These are phyloP conservation scores for Glossosoma conforme DNA, from an alignment of 1,140 invertebrate species.

Conservation along the genomic window DNA sequence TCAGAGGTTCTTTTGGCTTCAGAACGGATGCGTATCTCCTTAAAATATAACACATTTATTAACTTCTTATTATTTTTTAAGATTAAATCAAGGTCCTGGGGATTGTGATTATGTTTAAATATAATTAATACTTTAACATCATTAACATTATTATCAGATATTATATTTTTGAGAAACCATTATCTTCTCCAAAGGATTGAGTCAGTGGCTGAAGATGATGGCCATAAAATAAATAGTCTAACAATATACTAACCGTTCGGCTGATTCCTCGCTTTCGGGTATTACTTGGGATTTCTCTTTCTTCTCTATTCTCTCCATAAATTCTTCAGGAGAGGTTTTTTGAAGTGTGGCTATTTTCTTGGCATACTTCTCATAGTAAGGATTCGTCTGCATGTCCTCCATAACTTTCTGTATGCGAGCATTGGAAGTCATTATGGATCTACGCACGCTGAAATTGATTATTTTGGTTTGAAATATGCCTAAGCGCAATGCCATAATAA, in stretches of 20 bases:
- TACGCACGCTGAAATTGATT: slow-evolving; percentile 3
- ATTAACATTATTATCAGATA: no score
- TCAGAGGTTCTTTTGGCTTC: slow-evolving; percentile 48
- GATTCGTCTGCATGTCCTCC: slow-evolving; percentile 67
- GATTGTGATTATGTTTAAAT: not conserved
- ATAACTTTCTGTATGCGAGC: slow-evolving; percentile 52
- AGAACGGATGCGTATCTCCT: slow-evolving; percentile 52
- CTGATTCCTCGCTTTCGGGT: slow-evolving; percentile 7
- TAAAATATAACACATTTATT: slow-evolving; percentile 24
- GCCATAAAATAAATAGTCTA: slow-evolving; percentile 1
- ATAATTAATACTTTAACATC: no score
- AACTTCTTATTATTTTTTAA: not conserved
- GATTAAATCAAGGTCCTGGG: not conserved
- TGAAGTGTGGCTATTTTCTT: slow-evolving; percentile 70
- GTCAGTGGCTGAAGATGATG: no score
- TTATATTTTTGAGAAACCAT: no score
- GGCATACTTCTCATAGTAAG: slow-evolving; percentile 79
- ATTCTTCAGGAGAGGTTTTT: slow-evolving; percentile 69
- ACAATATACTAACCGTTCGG: slow-evolving; percentile 10
- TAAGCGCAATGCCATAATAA: slow-evolving; percentile 24
- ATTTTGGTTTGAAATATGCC: not conserved
- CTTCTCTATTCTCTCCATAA: slow-evolving; percentile 60
- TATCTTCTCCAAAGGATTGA: no score
- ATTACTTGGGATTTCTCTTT: slow-evolving; percentile 49
- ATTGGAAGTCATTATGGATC: slow-evolving; percentile 49